Evolutionary conservation across 1,140 invertebrate species (phyloP).

Genomic region (Anthonomus grandis): DNA sequence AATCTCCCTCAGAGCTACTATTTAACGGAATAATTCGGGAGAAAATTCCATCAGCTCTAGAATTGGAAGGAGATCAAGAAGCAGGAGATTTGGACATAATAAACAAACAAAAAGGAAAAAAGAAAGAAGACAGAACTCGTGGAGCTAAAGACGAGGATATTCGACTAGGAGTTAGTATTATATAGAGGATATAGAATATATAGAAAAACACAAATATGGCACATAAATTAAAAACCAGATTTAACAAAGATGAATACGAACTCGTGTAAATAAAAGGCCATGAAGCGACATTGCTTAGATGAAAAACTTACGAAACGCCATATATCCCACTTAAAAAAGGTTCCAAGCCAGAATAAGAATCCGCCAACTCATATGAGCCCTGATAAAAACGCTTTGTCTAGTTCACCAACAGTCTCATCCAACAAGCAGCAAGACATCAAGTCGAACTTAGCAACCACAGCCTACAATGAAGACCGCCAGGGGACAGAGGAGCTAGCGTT

Average conservation of each 20-base stretch:
- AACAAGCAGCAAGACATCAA: too few relatives aligned
- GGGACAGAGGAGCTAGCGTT: too few relatives aligned
- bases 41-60: conserved; percentile 33
- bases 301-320: too few relatives aligned
- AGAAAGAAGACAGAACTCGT: conserved; percentile 24
- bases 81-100: conserved; percentile 29
- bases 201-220: conserved; percentile 8
- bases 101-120: conserved; percentile 32
- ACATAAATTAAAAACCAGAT: conserved; percentile 23
- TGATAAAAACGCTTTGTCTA: too few relatives aligned
- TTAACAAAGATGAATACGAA: conserved; percentile 8
- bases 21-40: conserved; percentile 37
- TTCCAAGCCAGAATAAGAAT: too few relatives aligned
- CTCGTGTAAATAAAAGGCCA: conserved; percentile 6
- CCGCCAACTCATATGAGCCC: too few relatives aligned
- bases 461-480: too few relatives aligned
- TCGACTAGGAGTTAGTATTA: conserved; percentile 28
- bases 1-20: conserved; percentile 43
- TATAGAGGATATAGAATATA: too few relatives aligned
- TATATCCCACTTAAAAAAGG: too few relatives aligned
- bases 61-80: conserved; percentile 19
- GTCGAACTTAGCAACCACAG: too few relatives aligned
- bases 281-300: conserved; percentile 6
- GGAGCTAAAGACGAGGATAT: conserved; percentile 17
- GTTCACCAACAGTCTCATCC: too few relatives aligned